These are phyloP conservation scores for Semotilus atromaculatus DNA, from an alignment of 2,797 vertebrate species.

Conservation along the genomic window DNA sequence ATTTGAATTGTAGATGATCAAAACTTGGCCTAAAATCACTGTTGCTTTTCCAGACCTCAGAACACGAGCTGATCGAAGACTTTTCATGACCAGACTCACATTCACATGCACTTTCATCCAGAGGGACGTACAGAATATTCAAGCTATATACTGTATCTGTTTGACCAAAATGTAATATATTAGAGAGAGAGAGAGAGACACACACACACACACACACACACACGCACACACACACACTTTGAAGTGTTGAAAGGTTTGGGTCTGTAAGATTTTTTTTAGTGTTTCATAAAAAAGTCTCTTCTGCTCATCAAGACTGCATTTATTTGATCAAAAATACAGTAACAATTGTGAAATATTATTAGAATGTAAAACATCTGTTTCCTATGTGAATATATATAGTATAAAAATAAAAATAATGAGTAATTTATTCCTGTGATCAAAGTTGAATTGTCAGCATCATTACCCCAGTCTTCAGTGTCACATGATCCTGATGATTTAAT, in stretches of 20 bases:
- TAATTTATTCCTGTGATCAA: too few species aligned
- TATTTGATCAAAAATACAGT: not conserved
- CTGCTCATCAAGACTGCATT: not conserved
- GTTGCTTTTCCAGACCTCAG: slow-evolving; percentile 3
- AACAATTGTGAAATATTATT: not conserved
- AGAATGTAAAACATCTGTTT: rapidly evolving
- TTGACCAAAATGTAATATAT: too few species aligned
- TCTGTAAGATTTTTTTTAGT: not conserved
- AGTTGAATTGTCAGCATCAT: too few species aligned
- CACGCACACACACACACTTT: too few species aligned
- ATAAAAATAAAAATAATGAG: too few species aligned
- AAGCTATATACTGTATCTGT: not conserved
- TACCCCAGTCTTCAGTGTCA: too few species aligned
- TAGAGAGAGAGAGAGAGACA: too few species aligned
- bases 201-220: too few species aligned
- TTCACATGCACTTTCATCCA: not conserved
- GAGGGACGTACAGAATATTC: too few species aligned
- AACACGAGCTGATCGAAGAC: not conserved
- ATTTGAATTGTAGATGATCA: slow-evolving; percentile 15
- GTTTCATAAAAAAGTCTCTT: not conserved
- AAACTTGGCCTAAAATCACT: not conserved
- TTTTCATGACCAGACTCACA: not conserved
- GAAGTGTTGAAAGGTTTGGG: too few species aligned
- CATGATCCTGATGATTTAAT: too few species aligned
- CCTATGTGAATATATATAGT: not conserved